Base-by-base conservation (phyloP, 2,113 vertebrate species). In the Cyprinodon brontotheroides region DNA sequence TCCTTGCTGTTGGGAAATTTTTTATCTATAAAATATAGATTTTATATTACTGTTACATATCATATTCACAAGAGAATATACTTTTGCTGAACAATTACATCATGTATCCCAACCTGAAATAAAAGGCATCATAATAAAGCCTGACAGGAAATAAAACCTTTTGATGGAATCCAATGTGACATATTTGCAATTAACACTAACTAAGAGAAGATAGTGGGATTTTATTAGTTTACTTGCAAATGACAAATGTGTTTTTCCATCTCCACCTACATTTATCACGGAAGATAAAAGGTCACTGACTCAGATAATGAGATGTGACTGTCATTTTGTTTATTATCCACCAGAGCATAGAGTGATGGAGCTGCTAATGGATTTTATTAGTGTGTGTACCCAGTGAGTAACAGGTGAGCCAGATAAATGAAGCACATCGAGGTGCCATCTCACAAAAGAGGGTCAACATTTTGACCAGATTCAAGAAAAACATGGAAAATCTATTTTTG, bases 341-440 rank as follows among this genome's bases (percentile, higher is more conserved):
- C 65, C 29, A 39, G 68, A 59, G 41, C 48, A 69, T 1, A 37
- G 45, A 63, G 45, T 22, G 50, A 17, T 48, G 53, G 47, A 11
- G 9, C 41, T 53, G 68, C 81, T 83, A 79, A 78, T 68, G 80
- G 74, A 11, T 84, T 83, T 86, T 75, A 85, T 83, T 83, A 67
- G 77, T 69, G 72, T 65, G 47, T 77, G 70, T 62, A 37, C 48
- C 72, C 72, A 50, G 78, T 63, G 47, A 43, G 39, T 37, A 80
- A 74, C 71, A 73, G 68, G 37, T 75, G 22, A 40, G 9, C 4
- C 43, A 61, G 50, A 37, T 43, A 64, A 69, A 48, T 65, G 20
- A 72, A 68, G 75, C 38, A 17, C 37, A 76, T 57, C 63, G 65
- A 57, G 9, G 1, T n/a, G 41, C n/a, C 22, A 39, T 65, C 47